A percentile compares a stretch with the other conserved stretches of the same genome.
Conservation (phyloP, 1,140 invertebrate species). For the Batillaria attramentaria region DNA sequence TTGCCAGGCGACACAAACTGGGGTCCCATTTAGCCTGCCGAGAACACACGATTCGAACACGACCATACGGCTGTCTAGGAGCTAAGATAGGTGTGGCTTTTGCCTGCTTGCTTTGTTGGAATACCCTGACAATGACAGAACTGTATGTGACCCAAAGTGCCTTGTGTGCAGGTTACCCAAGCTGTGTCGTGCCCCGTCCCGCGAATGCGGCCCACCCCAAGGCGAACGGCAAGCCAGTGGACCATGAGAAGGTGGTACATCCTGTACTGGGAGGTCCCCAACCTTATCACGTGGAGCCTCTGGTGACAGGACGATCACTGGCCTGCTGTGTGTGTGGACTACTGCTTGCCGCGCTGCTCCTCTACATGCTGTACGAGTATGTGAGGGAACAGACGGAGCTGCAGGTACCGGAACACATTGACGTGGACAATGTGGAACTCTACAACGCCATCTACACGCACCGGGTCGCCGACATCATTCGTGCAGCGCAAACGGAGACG, state of each 20-base stretch:
- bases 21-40: too few relatives aligned
- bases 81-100: too few relatives aligned
- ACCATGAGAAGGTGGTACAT: not conserved
- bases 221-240: not conserved
- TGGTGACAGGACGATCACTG: not conserved
- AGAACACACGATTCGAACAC: too few relatives aligned
- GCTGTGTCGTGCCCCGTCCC: conserved; percentile 19
- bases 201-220: not conserved
- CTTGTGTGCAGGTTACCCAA: conserved; percentile 18
- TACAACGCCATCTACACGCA: conserved; percentile 16
- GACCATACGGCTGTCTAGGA: too few relatives aligned
- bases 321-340: conserved; percentile 16
- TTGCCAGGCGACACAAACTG: too few relatives aligned
- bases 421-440: conserved; percentile 21
- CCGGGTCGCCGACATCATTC: conserved; percentile 18
- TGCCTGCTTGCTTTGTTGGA: too few relatives aligned
- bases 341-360: not conserved
- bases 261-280: not conserved
- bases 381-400: conserved; percentile 20
- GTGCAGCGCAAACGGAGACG: not conserved
- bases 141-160: not conserved
- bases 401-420: not conserved
- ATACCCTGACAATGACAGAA: not conserved
- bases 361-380: conserved; percentile 26
- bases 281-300: not conserved